These are phyloP conservation scores for Zoanthus sansibaricus DNA, from an alignment of 92 coral and sea anemone species.

Conservation along the genomic window DNA sequence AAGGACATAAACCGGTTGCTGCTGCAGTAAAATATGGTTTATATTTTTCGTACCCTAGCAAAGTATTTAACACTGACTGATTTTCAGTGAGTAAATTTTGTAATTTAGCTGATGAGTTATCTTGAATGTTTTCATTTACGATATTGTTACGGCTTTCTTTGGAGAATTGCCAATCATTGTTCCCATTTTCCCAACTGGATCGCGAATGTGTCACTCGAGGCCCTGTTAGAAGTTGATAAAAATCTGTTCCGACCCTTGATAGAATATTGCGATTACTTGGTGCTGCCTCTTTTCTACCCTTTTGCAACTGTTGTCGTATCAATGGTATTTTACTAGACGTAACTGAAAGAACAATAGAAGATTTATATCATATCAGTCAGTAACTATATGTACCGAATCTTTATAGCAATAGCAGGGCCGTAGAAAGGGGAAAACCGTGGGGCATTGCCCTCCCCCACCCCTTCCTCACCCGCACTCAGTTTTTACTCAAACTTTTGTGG, in stretches of 20 bases:
- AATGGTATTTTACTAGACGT: neutral
- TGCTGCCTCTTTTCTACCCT: neutral
- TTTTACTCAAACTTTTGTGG: too few relatives aligned
- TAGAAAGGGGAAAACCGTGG: too few relatives aligned
- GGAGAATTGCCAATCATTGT: neutral
- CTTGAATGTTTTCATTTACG: constrained; percentile 9
- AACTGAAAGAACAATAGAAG: neutral
- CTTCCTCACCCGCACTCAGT: too few relatives aligned
- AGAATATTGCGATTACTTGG: neutral
- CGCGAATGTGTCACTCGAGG: neutral
- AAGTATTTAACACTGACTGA: constrained; percentile 7
- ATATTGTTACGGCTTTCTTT: neutral
- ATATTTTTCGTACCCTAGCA: constrained; percentile 25
- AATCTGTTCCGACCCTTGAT: neutral
- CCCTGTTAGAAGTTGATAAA: neutral
- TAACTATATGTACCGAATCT: too few relatives aligned
- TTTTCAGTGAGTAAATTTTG: neutral
- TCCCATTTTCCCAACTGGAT: neutral
- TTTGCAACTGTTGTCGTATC: neutral
- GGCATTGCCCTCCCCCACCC: too few relatives aligned
- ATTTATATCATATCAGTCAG: too few relatives aligned
- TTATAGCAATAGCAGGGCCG: too few relatives aligned
- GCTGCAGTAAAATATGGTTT: neutral
- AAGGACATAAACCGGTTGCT: constrained; percentile 14
- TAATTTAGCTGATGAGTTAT: constrained; percentile 10